phyloP scores from a whole-genome alignment of 2,113 vertebrate species.

The Seriola dumerili region DNA sequence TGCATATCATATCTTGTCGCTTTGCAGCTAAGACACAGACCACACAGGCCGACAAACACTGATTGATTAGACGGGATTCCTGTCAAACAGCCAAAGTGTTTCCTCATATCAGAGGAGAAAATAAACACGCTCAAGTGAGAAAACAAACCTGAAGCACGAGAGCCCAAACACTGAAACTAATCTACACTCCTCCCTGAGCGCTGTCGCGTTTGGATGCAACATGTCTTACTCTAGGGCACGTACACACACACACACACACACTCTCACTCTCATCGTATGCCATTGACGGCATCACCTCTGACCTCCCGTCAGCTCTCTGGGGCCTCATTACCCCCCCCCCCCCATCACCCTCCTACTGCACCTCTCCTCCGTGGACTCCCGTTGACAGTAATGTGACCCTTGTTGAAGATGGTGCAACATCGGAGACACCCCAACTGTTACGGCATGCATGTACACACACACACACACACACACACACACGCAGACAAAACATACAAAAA shows the following conservation, averaged over 20 bases:
- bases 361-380: slow-evolving; percentile 66
- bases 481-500: slow-evolving; percentile 64
- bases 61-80: slow-evolving; percentile 58
- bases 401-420: slow-evolving; percentile 43
- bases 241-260: slow-evolving; percentile 42
- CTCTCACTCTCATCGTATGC: slow-evolving; percentile 5
- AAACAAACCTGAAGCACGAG: slow-evolving; percentile 55
- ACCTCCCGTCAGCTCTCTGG: slow-evolving; percentile 59
- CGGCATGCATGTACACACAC: neutral
- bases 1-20: slow-evolving; percentile 57
- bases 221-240: slow-evolving; percentile 21
- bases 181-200: slow-evolving; percentile 39
- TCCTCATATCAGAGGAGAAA: slow-evolving; percentile 69
- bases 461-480: neutral
- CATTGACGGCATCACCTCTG: slow-evolving; percentile 61
- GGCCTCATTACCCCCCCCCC: slow-evolving; percentile 73
- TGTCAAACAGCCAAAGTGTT: slow-evolving; percentile 55
- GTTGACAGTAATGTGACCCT: slow-evolving; percentile 61
- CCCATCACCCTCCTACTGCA: slow-evolving; percentile 24
- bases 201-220: slow-evolving; percentile 36
- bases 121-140: slow-evolving; percentile 61
- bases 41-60: slow-evolving; percentile 64
- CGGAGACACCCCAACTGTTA: slow-evolving; percentile 43
- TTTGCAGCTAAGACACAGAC: slow-evolving; percentile 30
- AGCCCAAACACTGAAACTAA: slow-evolving; percentile 52